Conservation (phyloP, 2,888 invertebrate genomes). For the Tridacna crocea region DNA sequence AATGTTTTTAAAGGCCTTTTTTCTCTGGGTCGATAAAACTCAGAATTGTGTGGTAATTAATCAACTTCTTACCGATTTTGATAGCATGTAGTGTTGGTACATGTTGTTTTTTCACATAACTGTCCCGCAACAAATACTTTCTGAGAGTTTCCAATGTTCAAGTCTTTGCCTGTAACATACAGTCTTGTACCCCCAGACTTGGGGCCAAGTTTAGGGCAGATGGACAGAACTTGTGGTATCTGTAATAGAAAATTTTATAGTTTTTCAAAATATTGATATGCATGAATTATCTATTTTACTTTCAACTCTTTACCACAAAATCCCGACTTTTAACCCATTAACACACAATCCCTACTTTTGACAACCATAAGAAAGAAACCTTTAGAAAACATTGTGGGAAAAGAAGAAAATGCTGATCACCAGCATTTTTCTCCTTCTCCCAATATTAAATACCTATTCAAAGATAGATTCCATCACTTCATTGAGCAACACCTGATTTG, state of each 20-base stretch:
- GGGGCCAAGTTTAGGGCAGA: constrained; percentile 38
- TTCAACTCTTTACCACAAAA: too few relatives aligned
- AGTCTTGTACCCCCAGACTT: constrained; percentile 40
- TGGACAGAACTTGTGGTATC: constrained; percentile 23
- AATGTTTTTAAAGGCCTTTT: not conserved
- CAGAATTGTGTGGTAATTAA: not conserved
- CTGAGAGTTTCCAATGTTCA: constrained; percentile 31
- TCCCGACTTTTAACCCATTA: too few relatives aligned
- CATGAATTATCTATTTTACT: too few relatives aligned
- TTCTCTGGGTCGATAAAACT: not conserved
- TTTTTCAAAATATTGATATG: too few relatives aligned
- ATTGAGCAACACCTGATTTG: too few relatives aligned
- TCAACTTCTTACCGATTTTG: not conserved
- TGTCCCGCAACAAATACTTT: constrained; percentile 8
- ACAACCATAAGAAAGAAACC: too few relatives aligned
- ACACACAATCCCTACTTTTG: too few relatives aligned
- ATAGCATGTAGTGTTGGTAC: not conserved
- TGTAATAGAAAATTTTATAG: constrained; percentile 1
- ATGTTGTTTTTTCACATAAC: not conserved
- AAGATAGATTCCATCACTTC: too few relatives aligned
- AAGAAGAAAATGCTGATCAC: not conserved
- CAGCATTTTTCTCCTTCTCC: not conserved
- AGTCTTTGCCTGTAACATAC: constrained; percentile 30
- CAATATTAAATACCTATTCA: too few relatives aligned
- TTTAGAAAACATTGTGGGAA: not conserved